Evolutionary conservation across 2,797 vertebrate genomes (phyloP).

Genomic region (Gadopsis bispinosus): DNA sequence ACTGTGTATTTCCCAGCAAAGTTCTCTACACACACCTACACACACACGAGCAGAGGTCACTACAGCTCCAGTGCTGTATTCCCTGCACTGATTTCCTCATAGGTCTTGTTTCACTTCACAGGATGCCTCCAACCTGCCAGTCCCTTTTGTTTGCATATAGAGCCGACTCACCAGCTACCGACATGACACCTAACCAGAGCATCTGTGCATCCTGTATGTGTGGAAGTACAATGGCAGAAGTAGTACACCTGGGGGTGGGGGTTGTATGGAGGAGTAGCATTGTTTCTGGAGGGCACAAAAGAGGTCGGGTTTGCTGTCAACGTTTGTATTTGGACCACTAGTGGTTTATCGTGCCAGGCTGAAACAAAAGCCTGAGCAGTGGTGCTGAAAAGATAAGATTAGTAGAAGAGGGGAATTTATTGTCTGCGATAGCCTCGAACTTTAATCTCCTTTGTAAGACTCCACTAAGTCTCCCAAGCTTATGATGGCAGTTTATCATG

Average conservation of each 20-base stretch:
- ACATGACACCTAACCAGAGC: slow-evolving; percentile 52
- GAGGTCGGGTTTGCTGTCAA: slow-evolving; percentile 19
- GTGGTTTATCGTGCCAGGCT: slow-evolving; percentile 31
- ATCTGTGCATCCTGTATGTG: no score
- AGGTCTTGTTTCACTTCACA: slow-evolving; percentile 45
- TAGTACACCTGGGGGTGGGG: not conserved
- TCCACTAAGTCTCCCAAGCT: slow-evolving; percentile 10
- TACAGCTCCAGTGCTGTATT: slow-evolving; percentile 7
- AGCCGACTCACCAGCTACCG: slow-evolving; percentile 22
- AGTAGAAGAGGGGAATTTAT: slow-evolving; percentile 26
- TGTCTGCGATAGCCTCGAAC: slow-evolving; percentile 30
- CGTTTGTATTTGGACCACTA: slow-evolving; percentile 14
- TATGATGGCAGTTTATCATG: slow-evolving; percentile 25
- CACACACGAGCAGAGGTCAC: slow-evolving; percentile 8
- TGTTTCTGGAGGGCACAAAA: slow-evolving; percentile 11
- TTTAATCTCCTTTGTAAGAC: slow-evolving; percentile 28
- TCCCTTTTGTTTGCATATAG: slow-evolving; percentile 25
- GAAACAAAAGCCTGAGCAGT: slow-evolving; percentile 46
- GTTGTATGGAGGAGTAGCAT: not conserved
- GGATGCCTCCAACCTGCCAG: slow-evolving; percentile 37
- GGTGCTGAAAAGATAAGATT: slow-evolving; percentile 46
- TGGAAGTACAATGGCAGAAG: slow-evolving; percentile 1
- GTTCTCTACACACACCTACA: not conserved
- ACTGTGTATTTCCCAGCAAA: not conserved
- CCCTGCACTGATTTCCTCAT: slow-evolving; percentile 37